These are phyloP conservation scores for Circaetus gallicus DNA, from an alignment of 2,113 vertebrate genomes.

Conservation along the genomic window DNA sequence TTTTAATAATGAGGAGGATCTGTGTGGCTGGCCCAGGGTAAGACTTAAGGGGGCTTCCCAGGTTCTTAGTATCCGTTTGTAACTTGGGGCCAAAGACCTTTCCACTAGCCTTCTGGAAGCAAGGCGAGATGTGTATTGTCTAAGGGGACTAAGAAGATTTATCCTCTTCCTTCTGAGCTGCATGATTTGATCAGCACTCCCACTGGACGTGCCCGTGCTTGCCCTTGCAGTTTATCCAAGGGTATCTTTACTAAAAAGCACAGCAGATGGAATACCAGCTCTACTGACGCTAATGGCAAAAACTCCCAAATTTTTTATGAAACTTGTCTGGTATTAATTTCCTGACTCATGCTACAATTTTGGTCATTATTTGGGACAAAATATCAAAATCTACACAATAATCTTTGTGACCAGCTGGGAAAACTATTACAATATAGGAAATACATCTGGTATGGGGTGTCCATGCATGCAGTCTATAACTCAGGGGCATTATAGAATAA, in stretches of 20 bases:
- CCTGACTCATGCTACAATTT: neutral
- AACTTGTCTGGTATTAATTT: neutral
- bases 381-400: neutral
- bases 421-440: neutral
- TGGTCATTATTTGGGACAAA: neutral
- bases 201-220: neutral
- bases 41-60: neutral
- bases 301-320: neutral
- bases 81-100: neutral
- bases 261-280: neutral
- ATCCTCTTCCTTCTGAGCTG: neutral
- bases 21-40: neutral
- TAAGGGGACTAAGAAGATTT: neutral
- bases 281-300: neutral
- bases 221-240: neutral
- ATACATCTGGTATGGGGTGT: neutral
- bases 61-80: neutral
- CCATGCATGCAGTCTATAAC: neutral
- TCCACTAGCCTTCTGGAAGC: neutral
- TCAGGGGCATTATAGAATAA: neutral
- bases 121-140: neutral
- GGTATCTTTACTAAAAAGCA: neutral
- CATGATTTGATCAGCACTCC: neutral
- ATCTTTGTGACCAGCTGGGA: neutral
- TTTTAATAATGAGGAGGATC: neutral